Evolutionary conservation across 2,888 invertebrate species (phyloP), one percentile per base, ranked within the genome.

Genomic region (Coleophora flavipennella): DNA sequence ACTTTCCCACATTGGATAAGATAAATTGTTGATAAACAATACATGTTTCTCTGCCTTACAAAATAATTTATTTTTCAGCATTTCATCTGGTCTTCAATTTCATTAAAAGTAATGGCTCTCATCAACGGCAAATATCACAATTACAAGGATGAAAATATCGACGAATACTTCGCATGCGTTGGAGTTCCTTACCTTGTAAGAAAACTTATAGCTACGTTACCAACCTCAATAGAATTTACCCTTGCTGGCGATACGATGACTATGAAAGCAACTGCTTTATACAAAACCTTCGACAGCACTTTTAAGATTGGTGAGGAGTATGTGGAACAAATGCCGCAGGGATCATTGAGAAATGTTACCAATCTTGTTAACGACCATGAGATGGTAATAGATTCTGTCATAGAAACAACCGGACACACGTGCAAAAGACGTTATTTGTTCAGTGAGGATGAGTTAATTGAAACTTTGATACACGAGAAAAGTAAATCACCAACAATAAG

Each of bases 181-280:
- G 87, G 87, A 27, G 83, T 88, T 1, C 87, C 87, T 8, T 88
- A 73, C 47, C 54, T 88, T 42, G 75, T 78, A 1, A 67, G 88
- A 40, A 86, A 86, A 67, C 81, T 87, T 74, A 86, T 88, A 75
- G 44, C 56, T 3, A 53, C 72, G 39, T 65, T 84, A 4, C 81
- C 72, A 32, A 88, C 88, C 7, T 57, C 66, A 10, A 51, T 88
- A 54, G 81, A 85, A 58, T 80, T 88, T 13, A 46, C 53, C 1
- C 49, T 58, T 25, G 71, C 81, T 11, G 69, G 60, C 35, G 84
- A 80, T 8, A 65, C 60, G 38, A 88, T 86, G 86, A 70, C 67
- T 1, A 73, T 87, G 25, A 78, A 75, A 44, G 75, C 63, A 11
- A 59, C 65, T 25, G 80, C 86, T 0, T 48, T 83, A 43, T 49